Conservation (phyloP, 2,888 invertebrate species). For the Sinohyriopsis cumingii region DNA sequence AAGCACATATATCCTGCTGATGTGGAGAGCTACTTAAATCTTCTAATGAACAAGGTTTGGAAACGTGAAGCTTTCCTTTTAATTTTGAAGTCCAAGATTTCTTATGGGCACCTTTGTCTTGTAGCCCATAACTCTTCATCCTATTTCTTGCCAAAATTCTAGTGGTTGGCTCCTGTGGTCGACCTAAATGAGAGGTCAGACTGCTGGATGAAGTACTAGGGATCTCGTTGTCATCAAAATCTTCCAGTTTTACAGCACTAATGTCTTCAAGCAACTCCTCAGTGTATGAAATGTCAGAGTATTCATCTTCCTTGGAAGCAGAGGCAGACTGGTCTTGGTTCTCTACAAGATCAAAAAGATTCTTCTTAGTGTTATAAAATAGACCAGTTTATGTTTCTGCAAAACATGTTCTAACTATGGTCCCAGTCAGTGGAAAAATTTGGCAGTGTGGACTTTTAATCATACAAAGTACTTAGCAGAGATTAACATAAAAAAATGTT, state of each 20-base stretch:
- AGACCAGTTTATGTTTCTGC: no score
- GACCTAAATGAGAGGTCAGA: not conserved
- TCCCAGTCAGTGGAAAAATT: no score
- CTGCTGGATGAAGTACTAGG: not conserved
- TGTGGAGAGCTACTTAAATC: conserved; percentile 15
- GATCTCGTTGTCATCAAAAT: not conserved
- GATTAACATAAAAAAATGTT: no score
- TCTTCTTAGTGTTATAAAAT: no score
- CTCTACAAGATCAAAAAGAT: conserved; percentile 16
- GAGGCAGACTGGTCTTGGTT: conserved; percentile 15
- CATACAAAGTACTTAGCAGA: no score
- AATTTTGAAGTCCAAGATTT: conserved; percentile 59
- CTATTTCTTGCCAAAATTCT: conserved; percentile 21
- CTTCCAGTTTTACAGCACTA: conserved; percentile 6
- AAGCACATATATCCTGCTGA: conserved; percentile 74
- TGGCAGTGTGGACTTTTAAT: no score
- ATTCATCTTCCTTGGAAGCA: conserved; percentile 28
- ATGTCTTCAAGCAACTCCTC: conserved; percentile 21
- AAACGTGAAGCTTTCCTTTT: conserved; percentile 46
- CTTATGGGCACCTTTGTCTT: conserved; percentile 30
- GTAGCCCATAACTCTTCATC: conserved; percentile 24
- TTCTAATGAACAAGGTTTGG: conserved; percentile 29
- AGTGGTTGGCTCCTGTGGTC: not conserved
- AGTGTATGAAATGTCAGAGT: conserved; percentile 29
- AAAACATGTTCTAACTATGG: no score